Percentiles rank a stretch among this genome's conserved stretches.
These are phyloP conservation scores for Parthenolecanium corni DNA, from an alignment of 2,888 invertebrate genomes.

Conservation along the genomic window DNA sequence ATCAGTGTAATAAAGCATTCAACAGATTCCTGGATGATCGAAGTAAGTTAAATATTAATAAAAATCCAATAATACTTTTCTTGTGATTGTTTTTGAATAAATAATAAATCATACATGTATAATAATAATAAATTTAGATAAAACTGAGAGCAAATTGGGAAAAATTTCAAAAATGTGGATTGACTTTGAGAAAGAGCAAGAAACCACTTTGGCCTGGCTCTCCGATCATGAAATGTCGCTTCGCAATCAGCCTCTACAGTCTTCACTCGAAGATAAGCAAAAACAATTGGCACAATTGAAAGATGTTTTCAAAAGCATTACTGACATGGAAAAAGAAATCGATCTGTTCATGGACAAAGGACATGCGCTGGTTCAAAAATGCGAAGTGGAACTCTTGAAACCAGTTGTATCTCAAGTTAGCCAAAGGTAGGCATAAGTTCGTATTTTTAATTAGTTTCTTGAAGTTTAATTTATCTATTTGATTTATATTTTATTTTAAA, in stretches of 20 bases:
- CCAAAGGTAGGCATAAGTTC: conserved; percentile 48
- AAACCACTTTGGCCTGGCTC: conserved; percentile 74
- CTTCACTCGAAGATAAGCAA: conserved; percentile 66
- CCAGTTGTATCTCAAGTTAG: conserved; percentile 81
- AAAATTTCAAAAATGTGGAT: conserved; percentile 70
- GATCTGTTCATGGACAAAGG: conserved; percentile 81
- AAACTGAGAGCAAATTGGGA: conserved; percentile 58
- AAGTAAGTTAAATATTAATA: conserved; percentile 37
- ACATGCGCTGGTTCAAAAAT: conserved; percentile 71
- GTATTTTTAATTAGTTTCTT: background rate
- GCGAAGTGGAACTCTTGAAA: conserved; percentile 73
- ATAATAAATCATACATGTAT: background rate
- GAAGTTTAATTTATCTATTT: background rate
- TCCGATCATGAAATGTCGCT: conserved; percentile 71
- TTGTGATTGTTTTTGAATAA: background rate
- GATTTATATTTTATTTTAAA: background rate
- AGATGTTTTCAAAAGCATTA: conserved; percentile 61
- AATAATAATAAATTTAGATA: conserved; percentile 38
- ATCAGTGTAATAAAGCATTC: conserved; percentile 53
- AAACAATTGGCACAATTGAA: conserved; percentile 58
- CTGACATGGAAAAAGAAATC: conserved; percentile 69
- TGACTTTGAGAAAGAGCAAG: conserved; percentile 70
- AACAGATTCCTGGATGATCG: conserved; percentile 56
- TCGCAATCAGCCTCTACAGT: conserved; percentile 72
- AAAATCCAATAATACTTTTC: background rate